Evolutionary conservation across 1,140 invertebrate species (phyloP), one percentile per base, ranked within the genome.

Genomic region (Leptinotarsa texana): DNA sequence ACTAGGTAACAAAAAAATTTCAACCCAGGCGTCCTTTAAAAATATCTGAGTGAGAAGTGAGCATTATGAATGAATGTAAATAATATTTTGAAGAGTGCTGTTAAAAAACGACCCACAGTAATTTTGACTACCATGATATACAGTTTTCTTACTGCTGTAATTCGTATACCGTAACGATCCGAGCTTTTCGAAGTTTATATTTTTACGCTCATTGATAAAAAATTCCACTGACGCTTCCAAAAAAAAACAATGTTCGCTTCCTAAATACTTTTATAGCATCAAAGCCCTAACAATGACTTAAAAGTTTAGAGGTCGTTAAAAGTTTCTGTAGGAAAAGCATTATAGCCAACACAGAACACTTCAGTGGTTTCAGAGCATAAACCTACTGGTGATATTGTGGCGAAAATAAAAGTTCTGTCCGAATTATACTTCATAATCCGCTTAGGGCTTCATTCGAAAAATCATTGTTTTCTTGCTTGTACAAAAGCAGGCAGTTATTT

Each of bases 401-500:
- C 15, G n/a, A 57, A 57, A 17, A 57, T 57, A 18, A 57, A 57
- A 57, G 51, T 57, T 57, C 6, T 3, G 8, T 42, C 17, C n/a
- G 51, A 57, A 57, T 57, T 57, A 57, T 57, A 57, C 51, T 57
- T 18, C 51, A 57, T 57, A 57, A 57, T 15, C 51, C 51, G 13
- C 51, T 57, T 57, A 57, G 33, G 8, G 51, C 51, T 57, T 18
- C 51, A 57, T 57, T 57, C 4, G 4, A 15, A 57, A 57, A 15
- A 57, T 57, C 51, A 57, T 57, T 57, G 51, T 57, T 57, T 57
- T 57, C 51, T 42, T 57, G 51, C 51, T 57, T 57, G 17, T 57
- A 17, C n/a, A 57, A 17, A n/a, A 57, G 51, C 51, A 4, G 51
- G 13, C 51, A 11, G 8, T 11, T 42, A 42, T 42, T 42, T 42